Base-by-base conservation (phyloP, 2,113 vertebrate species). In the Dipodomys merriami region DNA sequence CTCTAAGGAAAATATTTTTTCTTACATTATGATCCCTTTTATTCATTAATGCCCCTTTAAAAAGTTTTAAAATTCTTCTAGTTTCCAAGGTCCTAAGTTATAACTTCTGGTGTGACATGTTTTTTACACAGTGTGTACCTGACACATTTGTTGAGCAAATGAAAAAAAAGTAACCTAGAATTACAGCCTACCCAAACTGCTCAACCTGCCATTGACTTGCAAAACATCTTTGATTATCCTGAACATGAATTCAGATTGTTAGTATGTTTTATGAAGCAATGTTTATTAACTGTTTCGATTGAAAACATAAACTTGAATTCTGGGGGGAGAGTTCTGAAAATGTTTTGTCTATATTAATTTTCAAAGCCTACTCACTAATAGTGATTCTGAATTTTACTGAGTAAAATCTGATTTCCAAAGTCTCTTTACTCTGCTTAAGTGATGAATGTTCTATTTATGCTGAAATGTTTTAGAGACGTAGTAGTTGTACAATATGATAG, bases 1-100 rank as follows among this genome's bases (percentile, higher is more conserved):
- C 29, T 90, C 22, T 64, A 25, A 62, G 62, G 19, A 90, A 71
- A 86, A 77, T 90, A 80, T 25, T 91, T 93, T 94, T 53, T 68
- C 65, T 92, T 86, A 74, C 25, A 67, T 86, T 78, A 64, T 23
- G 22, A 27, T 78, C 20, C 46, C 23, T 83, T 86, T 86, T 74
- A 22, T 91, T 86, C 81, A n/a, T 18, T 87, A 22, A 19, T 0
- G 1, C n/a, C 27, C 18, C 74, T 60, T 90, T 81, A 67, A 67
- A 19, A 90, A 49, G 57, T 68, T 64, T 76, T 65, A 62, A 93
- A 46, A 25, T 85, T 64, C 68, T 44, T 81, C 46, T 73, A 9
- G 49, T 35, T 60, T 65, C 88, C 60, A 15, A 49, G 23, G 83
- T 91, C 10, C 49, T 86, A 83, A 79, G 53, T 65, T 49, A 53